Evolutionary conservation across 2,888 invertebrate genomes (phyloP).

Genomic region (Dermolepida albohirtum): DNA sequence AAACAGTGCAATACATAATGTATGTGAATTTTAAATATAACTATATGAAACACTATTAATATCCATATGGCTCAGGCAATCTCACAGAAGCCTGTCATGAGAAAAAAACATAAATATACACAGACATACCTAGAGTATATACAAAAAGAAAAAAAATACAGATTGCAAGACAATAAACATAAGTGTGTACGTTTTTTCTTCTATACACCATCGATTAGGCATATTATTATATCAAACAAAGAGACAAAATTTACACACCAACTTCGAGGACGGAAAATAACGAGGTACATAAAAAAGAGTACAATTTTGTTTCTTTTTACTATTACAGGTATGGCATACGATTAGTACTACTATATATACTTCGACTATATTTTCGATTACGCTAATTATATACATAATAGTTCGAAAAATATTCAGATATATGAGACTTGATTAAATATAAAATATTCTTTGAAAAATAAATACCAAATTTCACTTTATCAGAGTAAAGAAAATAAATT

Average conservation of each 20-base stretch:
- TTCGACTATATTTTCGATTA: conserved; percentile 6
- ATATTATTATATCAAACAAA: conserved; percentile 1
- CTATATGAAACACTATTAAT: conserved; percentile 8
- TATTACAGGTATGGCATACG: conserved; percentile 15
- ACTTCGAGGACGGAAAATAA: conserved; percentile 33
- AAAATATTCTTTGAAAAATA: no score
- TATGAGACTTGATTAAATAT: no score
- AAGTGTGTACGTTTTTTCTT: no score
- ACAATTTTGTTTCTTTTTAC: conserved; percentile 1
- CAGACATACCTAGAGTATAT: no score
- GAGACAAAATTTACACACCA: conserved; percentile 8
- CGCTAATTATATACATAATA: conserved; percentile 12
- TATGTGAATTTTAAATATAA: conserved; percentile 8
- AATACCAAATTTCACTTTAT: no score
- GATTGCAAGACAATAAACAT: no score
- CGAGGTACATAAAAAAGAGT: conserved; percentile 22
- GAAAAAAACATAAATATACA: no score
- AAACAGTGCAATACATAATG: conserved; percentile 41
- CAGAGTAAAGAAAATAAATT: no score
- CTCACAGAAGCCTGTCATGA: no score
- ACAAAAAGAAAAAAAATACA: no score
- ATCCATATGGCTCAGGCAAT: no score
- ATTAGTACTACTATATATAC: conserved; percentile 1
- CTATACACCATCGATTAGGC: neutral
- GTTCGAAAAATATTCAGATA: no score